Evolutionary conservation across 2,888 invertebrate genomes (phyloP).

Genomic region (Chamaedrilus cognettii): DNA sequence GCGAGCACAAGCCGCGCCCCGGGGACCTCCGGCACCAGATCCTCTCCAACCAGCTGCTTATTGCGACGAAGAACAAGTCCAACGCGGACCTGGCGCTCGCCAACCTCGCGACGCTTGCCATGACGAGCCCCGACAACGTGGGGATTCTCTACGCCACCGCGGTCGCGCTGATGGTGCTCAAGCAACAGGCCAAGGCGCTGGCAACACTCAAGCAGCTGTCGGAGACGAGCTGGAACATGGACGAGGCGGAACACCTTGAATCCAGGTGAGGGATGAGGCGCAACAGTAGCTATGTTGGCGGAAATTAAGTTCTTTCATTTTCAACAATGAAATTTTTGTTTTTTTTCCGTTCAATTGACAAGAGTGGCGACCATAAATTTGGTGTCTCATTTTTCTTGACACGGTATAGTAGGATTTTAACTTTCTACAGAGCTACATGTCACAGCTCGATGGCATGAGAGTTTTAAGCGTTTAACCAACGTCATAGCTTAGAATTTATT

Average conservation of each 20-base stretch:
- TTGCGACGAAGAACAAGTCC: constrained; percentile 81
- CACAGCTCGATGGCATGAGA: too few relatives aligned
- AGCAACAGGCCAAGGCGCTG: not conserved
- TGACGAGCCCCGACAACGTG: not conserved
- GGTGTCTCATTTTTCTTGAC: too few relatives aligned
- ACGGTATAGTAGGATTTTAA: too few relatives aligned
- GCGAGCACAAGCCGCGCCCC: constrained; percentile 69
- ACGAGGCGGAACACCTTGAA: not conserved
- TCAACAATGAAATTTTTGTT: constrained; percentile 1
- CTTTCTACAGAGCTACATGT: too few relatives aligned
- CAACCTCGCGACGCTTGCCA: constrained; percentile 10
- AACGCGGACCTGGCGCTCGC: constrained; percentile 57
- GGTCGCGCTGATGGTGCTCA: not conserved
- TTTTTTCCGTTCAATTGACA: not conserved
- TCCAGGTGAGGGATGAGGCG: too few relatives aligned
- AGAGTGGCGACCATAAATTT: too few relatives aligned
- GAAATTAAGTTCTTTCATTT: too few relatives aligned
- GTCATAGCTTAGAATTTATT: too few relatives aligned
- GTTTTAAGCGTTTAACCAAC: too few relatives aligned
- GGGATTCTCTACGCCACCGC: not conserved
- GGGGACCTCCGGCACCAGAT: constrained; percentile 69
- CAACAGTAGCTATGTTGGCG: too few relatives aligned
- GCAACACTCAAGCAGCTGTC: not conserved
- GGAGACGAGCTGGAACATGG: not conserved
- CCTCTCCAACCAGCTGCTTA: constrained; percentile 77